phyloP scores from a whole-genome alignment of 2,888 invertebrate genomes.

The Pseudococcus jackbeardsleyi region DNA sequence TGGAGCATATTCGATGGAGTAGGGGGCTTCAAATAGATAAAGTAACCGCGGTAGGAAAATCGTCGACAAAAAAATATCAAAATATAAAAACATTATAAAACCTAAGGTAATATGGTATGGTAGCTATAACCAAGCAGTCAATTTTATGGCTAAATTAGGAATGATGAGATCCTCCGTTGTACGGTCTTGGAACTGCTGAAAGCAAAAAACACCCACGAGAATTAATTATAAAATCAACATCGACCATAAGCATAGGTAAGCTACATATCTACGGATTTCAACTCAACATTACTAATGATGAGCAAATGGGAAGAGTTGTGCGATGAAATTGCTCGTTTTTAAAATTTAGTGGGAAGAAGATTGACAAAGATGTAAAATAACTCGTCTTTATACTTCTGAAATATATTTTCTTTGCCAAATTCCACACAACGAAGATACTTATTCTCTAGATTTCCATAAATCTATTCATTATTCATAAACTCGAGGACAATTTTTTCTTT shows the following conservation, averaged over 20 bases:
- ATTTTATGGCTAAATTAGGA: neutral
- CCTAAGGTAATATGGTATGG: neutral
- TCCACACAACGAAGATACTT: too few relatives aligned
- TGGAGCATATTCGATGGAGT: neutral
- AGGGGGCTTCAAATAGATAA: neutral
- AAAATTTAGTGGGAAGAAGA: too few relatives aligned
- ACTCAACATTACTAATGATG: too few relatives aligned
- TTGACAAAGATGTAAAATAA: too few relatives aligned
- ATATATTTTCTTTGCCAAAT: too few relatives aligned
- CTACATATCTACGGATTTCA: too few relatives aligned
- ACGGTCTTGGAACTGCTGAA: neutral
- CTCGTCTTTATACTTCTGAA: too few relatives aligned
- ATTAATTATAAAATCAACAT: constrained; percentile 13
- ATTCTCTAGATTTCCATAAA: too few relatives aligned
- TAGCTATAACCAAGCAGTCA: constrained; percentile 1
- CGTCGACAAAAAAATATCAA: neutral
- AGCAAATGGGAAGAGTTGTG: too few relatives aligned
- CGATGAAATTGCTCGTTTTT: too few relatives aligned
- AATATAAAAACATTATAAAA: constrained; percentile 1
- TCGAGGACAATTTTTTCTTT: too few relatives aligned
- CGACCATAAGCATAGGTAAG: neutral
- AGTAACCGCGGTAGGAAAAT: neutral
- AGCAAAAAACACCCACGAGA: neutral
- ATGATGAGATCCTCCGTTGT: neutral
- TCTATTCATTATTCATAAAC: too few relatives aligned